Base-by-base conservation (phyloP, 2,888 invertebrate species). In the Encarsia formosa region DNA sequence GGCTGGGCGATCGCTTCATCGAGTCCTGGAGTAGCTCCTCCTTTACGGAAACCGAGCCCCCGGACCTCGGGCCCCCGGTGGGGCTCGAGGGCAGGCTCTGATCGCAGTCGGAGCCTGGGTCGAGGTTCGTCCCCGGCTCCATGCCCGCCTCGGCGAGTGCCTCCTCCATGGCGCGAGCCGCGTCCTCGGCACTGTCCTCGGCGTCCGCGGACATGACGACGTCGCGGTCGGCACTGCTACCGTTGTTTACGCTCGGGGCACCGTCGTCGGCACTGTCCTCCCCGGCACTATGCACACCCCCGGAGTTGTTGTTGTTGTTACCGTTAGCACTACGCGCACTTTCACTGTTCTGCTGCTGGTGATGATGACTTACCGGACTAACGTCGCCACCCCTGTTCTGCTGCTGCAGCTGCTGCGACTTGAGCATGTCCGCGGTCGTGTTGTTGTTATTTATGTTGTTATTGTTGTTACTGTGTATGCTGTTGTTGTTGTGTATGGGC, bases 131-230 rank as follows among this genome's bases (percentile, higher is more conserved):
- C 32, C 72, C 73, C n/a, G 73, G 71, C 44, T 74, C 78, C 66
- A 77, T 78, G 50, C 78, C 78, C 23, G 84, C 84, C 66, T 85
- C 85, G 46, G 80, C 81, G 47, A 85, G 80, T 52, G 79, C 78
- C 61, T 85, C 84, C 63, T 84, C 81, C 76, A 78, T 75, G 50
- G 75, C 76, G 31, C 74, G 74, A 37, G 74, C 75, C 42, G 76
- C 75, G 26, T 76, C 76, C 54, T 75, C 75, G 37, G 68, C 71
- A 65, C 71, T 74, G 59, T 74, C 74, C 47, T 73, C 74, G 34
- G 71, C 74, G 59, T 73, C 72, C 41, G 67, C 70, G 40, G 71
- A 66, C 72, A 74, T 70, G 59, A 73, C 68, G 59, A 67, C 65
- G 61, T 73, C 73, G 56, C 72, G 68, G 44, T 71, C 71, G 65